Evolutionary conservation across 2,113 vertebrate genomes (phyloP).

Genomic region (Sebastes schlegelii): DNA sequence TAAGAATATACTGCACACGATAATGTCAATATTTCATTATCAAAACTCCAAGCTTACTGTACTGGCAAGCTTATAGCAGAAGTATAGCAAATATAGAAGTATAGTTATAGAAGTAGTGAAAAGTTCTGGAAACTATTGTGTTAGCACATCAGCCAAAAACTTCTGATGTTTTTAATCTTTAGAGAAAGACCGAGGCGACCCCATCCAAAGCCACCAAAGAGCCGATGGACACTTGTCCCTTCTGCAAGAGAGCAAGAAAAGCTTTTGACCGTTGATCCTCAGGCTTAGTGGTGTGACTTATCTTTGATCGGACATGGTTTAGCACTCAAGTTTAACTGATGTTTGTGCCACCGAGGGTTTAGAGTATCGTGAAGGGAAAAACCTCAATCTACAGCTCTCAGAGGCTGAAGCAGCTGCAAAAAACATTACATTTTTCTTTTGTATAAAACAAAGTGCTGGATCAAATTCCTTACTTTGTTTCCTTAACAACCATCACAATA

Average conservation of each 20-base stretch:
- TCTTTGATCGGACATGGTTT: conserved; percentile 58
- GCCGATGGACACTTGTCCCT: conserved; percentile 46
- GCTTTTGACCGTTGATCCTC: conserved; percentile 46
- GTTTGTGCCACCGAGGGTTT: conserved; percentile 31
- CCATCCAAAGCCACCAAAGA: conserved; percentile 29
- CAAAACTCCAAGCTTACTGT: background rate
- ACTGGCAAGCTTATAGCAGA: rapidly evolving
- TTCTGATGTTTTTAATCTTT: conserved; percentile 27
- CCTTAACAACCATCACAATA: background rate
- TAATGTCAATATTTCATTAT: background rate
- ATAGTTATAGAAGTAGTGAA: background rate
- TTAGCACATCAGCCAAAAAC: background rate
- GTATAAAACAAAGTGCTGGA: background rate
- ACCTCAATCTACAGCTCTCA: conserved; percentile 1
- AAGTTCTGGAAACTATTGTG: conserved; percentile 2
- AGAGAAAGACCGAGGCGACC: background rate
- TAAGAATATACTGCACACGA: background rate
- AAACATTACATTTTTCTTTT: background rate
- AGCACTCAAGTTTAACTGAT: conserved; percentile 55
- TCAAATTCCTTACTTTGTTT: background rate
- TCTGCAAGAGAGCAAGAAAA: conserved; percentile 27
- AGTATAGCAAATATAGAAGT: background rate
- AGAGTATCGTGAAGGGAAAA: background rate
- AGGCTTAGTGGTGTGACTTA: conserved; percentile 24
- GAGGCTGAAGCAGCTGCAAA: background rate